Conservation (phyloP, 2,797 vertebrate genomes). For the Psittacula derbiana region DNA sequence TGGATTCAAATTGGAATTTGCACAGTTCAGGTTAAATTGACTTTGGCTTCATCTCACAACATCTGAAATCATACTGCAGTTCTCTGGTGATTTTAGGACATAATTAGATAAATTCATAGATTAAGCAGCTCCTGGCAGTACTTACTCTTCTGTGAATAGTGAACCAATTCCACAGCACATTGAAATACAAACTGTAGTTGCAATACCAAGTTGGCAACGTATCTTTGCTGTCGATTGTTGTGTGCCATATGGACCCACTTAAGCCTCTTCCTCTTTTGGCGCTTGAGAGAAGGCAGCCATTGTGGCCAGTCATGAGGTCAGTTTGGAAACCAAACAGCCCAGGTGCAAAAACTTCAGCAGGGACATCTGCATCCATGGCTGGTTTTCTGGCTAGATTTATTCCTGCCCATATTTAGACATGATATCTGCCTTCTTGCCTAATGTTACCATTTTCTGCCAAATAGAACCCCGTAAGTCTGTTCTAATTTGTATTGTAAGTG, state of each 20-base stretch:
- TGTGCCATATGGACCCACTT: constrained; percentile 74
- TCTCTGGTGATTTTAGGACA: constrained; percentile 62
- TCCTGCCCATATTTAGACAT: constrained; percentile 39
- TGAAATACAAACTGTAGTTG: constrained; percentile 66
- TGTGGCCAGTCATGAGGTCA: constrained; percentile 69
- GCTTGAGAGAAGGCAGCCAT: constrained; percentile 49
- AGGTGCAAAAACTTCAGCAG: constrained; percentile 71
- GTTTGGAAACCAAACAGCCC: constrained; percentile 61
- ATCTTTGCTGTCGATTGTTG: constrained; percentile 64
- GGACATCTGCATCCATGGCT: constrained; percentile 67
- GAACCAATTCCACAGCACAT: constrained; percentile 61
- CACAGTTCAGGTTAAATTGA: constrained; percentile 65
- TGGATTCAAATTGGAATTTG: constrained; percentile 20
- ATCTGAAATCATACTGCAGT: constrained; percentile 66
- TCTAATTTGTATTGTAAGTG: neutral
- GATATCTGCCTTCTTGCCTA: constrained; percentile 28
- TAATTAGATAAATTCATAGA: constrained; percentile 75
- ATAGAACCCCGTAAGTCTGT: neutral
- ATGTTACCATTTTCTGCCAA: constrained; percentile 10
- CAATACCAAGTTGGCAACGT: constrained; percentile 60
- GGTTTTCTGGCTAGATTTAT: neutral
- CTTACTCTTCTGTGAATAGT: constrained; percentile 68
- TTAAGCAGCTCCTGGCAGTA: constrained; percentile 69
- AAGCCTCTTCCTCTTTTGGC: constrained; percentile 70
- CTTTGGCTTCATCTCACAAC: constrained; percentile 65